phyloP scores from a whole-genome alignment of 2,888 invertebrate species.

The Priocnemis perturbator region DNA sequence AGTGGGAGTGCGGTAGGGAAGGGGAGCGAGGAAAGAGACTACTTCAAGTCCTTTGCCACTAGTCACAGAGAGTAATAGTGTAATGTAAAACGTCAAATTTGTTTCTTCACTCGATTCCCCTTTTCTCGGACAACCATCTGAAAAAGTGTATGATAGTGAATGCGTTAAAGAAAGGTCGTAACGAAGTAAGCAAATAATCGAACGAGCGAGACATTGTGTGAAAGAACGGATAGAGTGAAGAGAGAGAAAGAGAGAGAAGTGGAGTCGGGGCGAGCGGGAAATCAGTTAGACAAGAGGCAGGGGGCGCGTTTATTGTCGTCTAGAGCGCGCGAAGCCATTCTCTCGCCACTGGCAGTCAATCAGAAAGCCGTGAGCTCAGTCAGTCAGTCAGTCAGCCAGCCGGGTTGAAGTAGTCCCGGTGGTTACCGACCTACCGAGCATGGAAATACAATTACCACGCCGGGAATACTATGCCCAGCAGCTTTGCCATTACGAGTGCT shows the following conservation, averaged over 20 bases:
- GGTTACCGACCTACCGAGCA: slow-evolving; percentile 60
- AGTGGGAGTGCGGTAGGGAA: not conserved
- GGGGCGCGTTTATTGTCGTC: slow-evolving; percentile 48
- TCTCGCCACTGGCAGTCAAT: slow-evolving; percentile 54
- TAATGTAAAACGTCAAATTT: too few species aligned
- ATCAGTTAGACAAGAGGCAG: slow-evolving; percentile 8
- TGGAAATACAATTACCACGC: slow-evolving; percentile 74
- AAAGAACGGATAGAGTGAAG: not conserved
- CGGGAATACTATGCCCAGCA: slow-evolving; percentile 53
- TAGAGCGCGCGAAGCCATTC: slow-evolving; percentile 36
- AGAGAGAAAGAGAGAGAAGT: slow-evolving; percentile 13
- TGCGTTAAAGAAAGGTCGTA: too few species aligned
- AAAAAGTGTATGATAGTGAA: too few species aligned
- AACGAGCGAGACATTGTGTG: not conserved
- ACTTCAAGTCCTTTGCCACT: not conserved
- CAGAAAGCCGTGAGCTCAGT: slow-evolving; percentile 43
- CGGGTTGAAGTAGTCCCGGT: slow-evolving; percentile 45
- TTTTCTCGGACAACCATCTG: too few species aligned
- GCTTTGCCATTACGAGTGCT: slow-evolving; percentile 43
- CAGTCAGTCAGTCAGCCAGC: slow-evolving; percentile 42
- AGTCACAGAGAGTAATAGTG: too few species aligned
- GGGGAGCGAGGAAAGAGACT: not conserved
- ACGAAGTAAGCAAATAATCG: too few species aligned
- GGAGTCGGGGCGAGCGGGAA: not conserved
- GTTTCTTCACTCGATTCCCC: too few species aligned